A percentile compares a stretch with the other conserved stretches of the same genome.
Evolutionary conservation across 1,140 invertebrate genomes (phyloP).

Genomic region (Tetramorium parvispinum): DNA sequence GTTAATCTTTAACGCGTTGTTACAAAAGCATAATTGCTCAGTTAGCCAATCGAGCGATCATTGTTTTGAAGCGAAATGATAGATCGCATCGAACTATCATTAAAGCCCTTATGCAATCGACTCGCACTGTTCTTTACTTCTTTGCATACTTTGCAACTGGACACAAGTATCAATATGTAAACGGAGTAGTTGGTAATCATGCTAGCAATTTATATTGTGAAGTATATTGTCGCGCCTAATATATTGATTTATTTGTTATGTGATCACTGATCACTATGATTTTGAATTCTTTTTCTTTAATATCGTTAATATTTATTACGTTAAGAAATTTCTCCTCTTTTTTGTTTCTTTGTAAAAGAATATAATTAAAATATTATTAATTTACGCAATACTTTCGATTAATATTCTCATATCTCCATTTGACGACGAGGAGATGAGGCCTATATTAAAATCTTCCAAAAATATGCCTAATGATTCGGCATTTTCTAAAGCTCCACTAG

Average conservation of each 20-base stretch:
- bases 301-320: background rate
- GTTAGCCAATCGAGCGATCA: slow-evolving; percentile 74
- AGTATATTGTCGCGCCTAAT: background rate
- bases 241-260: background rate
- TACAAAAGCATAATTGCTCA: slow-evolving; percentile 73
- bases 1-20: slow-evolving; percentile 69
- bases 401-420: background rate
- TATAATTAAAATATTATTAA: background rate
- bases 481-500: background rate
- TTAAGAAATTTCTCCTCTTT: background rate
- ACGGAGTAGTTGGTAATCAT: slow-evolving; percentile 29
- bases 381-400: background rate
- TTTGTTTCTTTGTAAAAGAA: background rate
- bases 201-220: slow-evolving; percentile 4
- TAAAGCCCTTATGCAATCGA: slow-evolving; percentile 65
- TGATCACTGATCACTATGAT: background rate
- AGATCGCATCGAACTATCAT: slow-evolving; percentile 69
- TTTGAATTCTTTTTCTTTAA: background rate
- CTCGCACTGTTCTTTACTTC: slow-evolving; percentile 34
- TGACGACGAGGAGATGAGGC: background rate
- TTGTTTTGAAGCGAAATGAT: slow-evolving; percentile 73
- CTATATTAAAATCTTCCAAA: slow-evolving; percentile 13
- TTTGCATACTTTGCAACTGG: slow-evolving; percentile 49
- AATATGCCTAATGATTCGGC: slow-evolving; percentile 29
- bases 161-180: slow-evolving; percentile 41